Conservation (phyloP, 2,888 invertebrate species). For the Merodon equestris region DNA sequence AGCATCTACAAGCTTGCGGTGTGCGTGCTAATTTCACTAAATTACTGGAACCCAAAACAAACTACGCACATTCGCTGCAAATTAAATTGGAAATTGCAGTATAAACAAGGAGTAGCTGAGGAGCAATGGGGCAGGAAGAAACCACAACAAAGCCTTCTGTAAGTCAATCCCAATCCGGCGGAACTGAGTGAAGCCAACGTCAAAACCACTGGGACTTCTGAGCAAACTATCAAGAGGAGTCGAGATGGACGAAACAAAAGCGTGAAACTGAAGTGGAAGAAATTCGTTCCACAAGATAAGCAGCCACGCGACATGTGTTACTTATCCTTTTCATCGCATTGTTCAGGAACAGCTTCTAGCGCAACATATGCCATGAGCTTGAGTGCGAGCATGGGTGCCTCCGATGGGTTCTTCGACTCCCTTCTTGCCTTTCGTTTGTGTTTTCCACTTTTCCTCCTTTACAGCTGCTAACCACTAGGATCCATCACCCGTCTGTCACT, state of each 20-base stretch:
- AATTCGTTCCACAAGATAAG: constrained; percentile 43
- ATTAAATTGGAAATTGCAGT: constrained; percentile 22
- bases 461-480: not conserved
- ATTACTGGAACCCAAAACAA: constrained; percentile 35
- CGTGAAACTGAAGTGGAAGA: constrained; percentile 28
- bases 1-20: constrained; percentile 14
- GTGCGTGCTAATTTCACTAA: constrained; percentile 41
- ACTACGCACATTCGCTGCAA: constrained; percentile 7
- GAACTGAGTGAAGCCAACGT: not conserved
- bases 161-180: not conserved
- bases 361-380: constrained; percentile 19
- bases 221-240: constrained; percentile 4
- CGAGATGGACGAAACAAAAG: not conserved
- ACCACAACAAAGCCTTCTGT: constrained; percentile 31
- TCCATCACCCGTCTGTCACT: constrained; percentile 37
- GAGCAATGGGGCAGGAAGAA: not conserved
- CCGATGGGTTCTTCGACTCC: too few species aligned
- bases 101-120: not conserved
- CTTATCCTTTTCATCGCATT: constrained; percentile 50
- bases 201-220: constrained; percentile 10
- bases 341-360: constrained; percentile 16
- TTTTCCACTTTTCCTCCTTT: too few species aligned
- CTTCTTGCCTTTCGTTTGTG: too few species aligned
- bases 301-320: constrained; percentile 67
- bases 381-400: constrained; percentile 4